phyloP scores from a whole-genome alignment of 2,797 vertebrate species.

The Gymnothorax javanicus region DNA sequence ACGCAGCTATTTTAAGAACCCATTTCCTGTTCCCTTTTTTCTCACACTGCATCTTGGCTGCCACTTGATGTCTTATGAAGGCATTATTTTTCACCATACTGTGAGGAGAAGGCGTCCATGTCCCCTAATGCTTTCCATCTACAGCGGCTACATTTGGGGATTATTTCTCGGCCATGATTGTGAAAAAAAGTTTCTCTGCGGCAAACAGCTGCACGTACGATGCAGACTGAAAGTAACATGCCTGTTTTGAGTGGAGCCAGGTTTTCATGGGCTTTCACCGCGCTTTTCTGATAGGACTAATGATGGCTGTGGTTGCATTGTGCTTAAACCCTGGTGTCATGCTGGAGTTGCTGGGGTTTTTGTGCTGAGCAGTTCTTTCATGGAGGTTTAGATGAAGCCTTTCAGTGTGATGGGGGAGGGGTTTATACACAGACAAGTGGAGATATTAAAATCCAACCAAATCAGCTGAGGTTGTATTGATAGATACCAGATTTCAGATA shows the following conservation, averaged over 20 bases:
- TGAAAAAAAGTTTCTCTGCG: not conserved
- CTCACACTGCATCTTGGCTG: not conserved
- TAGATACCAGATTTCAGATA: not conserved
- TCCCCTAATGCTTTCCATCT: not conserved
- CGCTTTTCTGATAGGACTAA: not conserved
- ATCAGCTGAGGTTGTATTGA: not conserved
- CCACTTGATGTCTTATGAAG: not conserved
- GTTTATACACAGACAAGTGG: not conserved
- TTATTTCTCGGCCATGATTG: not conserved
- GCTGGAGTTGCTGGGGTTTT: not conserved
- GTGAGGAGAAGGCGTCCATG: not conserved
- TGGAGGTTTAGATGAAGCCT: constrained; percentile 2
- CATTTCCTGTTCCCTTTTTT: constrained; percentile 17
- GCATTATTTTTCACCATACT: not conserved
- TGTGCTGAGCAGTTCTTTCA: not conserved
- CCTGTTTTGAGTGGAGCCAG: not conserved
- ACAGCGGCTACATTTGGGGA: not conserved
- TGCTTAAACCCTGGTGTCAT: not conserved
- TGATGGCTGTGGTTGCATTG: not conserved
- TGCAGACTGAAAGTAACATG: not conserved
- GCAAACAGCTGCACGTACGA: constrained; percentile 5
- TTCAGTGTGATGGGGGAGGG: not conserved
- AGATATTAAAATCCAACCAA: not conserved
- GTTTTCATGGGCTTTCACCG: not conserved
- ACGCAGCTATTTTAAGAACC: not conserved